A percentile compares a stretch with the other conserved stretches of the same genome.
Evolutionary conservation across 2,797 vertebrate species (phyloP).

Genomic region (Parambassis ranga): DNA sequence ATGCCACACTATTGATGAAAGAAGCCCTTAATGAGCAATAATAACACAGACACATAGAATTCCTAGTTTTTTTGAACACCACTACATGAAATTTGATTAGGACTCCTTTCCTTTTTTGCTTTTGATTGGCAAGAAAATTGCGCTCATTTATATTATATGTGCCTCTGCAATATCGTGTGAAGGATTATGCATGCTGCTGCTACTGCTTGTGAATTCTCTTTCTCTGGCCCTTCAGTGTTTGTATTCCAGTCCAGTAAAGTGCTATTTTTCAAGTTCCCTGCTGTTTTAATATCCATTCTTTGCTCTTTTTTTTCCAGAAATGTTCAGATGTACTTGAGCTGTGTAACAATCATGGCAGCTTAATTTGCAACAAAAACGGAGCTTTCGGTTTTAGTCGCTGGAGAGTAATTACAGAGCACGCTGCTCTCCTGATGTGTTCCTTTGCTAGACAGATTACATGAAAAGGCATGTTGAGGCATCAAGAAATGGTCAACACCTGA

Average conservation of each 20-base stretch:
- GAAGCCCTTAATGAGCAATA: conserved; percentile 40
- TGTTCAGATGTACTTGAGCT: conserved; percentile 23
- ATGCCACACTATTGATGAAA: conserved; percentile 35
- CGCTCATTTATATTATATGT: conserved; percentile 55
- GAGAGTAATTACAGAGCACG: conserved; percentile 35
- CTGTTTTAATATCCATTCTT: conserved; percentile 72
- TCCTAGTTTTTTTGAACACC: conserved; percentile 27
- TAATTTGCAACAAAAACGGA: conserved; percentile 20
- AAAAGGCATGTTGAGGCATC: neutral
- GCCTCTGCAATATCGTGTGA: conserved; percentile 59
- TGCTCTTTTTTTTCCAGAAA: conserved; percentile 18
- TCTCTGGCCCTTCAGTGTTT: conserved; percentile 64
- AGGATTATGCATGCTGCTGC: conserved; percentile 72
- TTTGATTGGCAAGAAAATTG: conserved; percentile 46
- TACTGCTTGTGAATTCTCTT: conserved; percentile 64
- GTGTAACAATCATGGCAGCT: conserved; percentile 23
- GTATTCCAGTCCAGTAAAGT: conserved; percentile 65
- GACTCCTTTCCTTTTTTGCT: conserved; percentile 30
- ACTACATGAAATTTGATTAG: conserved; percentile 44
- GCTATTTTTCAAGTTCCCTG: conserved; percentile 57
- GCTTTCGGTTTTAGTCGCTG: conserved; percentile 24
- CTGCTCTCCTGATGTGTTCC: conserved; percentile 19
- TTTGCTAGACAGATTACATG: conserved; percentile 20
- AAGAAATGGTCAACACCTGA: conserved; percentile 31
- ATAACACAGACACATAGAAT: conserved; percentile 29